These are phyloP conservation scores for Leucosticte australis DNA, from an alignment of 2,113 vertebrate genomes.

Conservation along the genomic window DNA sequence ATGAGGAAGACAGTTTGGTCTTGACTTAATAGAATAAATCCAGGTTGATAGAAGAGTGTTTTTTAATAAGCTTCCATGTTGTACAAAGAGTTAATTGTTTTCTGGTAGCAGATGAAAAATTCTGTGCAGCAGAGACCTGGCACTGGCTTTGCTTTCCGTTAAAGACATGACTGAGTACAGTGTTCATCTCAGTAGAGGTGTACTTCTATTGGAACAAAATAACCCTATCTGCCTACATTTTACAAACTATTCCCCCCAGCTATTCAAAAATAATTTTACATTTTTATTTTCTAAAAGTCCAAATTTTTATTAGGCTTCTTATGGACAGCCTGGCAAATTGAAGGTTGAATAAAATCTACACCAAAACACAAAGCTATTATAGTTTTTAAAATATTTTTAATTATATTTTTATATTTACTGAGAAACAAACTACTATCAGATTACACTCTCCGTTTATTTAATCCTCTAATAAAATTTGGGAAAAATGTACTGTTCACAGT, in stretches of 20 bases:
- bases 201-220: neutral
- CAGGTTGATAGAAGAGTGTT: neutral
- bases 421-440: neutral
- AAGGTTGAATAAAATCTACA: slow-evolving; percentile 1
- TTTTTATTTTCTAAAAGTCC: neutral
- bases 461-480: neutral
- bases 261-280: neutral
- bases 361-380: neutral
- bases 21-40: neutral
- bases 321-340: neutral
- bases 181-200: neutral
- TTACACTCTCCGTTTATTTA: neutral
- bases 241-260: neutral
- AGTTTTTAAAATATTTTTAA: neutral
- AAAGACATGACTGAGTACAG: neutral
- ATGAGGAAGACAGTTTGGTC: neutral
- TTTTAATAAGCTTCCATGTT: neutral
- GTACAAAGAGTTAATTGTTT: neutral
- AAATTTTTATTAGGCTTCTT: slow-evolving; percentile 15
- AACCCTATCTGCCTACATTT: neutral
- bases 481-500: neutral
- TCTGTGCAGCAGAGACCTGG: neutral
- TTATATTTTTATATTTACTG: neutral
- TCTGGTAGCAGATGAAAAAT: neutral
- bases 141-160: neutral